A percentile compares a stretch with the other conserved stretches of the same genome.
phyloP scores from a whole-genome alignment of 37 sponge, comb jelly and placozoan species.

The Geodia barretti region DNA sequence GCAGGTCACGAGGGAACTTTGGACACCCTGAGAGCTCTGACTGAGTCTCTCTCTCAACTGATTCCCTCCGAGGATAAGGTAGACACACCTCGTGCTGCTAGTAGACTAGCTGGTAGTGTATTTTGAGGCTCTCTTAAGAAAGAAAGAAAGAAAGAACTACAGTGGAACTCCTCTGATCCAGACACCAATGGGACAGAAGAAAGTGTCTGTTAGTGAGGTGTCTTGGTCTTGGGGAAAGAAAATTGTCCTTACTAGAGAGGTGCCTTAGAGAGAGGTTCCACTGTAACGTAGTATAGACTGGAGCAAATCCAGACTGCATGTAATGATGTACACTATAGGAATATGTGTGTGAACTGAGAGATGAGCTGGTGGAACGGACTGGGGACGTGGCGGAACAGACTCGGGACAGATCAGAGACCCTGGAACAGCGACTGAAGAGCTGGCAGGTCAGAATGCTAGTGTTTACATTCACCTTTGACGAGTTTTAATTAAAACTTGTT shows the following conservation, averaged over 20 bases:
- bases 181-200: no score
- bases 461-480: background rate
- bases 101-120: no score
- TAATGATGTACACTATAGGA: no score
- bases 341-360: slow-evolving; percentile 15
- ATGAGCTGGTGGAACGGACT: slow-evolving; percentile 1
- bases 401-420: background rate
- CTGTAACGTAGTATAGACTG: background rate
- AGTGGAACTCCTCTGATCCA: no score
- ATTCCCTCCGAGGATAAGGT: slow-evolving; percentile 24
- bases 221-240: no score
- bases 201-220: no score
- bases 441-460: slow-evolving; percentile 67
- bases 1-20: background rate
- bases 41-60: slow-evolving; percentile 12
- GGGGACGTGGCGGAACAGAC: slow-evolving; percentile 17
- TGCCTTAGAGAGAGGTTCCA: background rate
- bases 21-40: background rate
- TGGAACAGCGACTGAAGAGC: slow-evolving; percentile 59
- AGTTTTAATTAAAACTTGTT: no score
- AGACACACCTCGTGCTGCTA: background rate
- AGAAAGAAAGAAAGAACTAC: background rate
- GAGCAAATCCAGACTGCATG: no score
- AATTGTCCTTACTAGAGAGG: background rate
- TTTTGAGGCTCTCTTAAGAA: no score